Evolutionary conservation across 2,797 vertebrate genomes (phyloP).

Genomic region (Pempheris klunzingeri): DNA sequence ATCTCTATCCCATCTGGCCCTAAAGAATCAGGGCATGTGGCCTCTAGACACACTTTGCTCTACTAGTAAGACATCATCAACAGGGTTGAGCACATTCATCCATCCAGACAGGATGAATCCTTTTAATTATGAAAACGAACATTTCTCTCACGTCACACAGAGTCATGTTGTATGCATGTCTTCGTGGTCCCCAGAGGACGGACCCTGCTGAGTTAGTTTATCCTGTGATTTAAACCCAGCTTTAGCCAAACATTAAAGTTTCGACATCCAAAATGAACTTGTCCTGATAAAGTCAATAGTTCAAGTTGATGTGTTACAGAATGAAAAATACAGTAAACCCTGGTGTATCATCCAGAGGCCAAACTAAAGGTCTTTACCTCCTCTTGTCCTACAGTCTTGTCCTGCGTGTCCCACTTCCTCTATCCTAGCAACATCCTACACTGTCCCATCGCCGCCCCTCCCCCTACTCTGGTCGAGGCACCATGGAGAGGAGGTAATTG

Average conservation of each 20-base stretch:
- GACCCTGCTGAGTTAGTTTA: background rate
- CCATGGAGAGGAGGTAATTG: conserved; percentile 99
- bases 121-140: background rate
- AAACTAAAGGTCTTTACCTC: background rate
- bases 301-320: conserved; percentile 1
- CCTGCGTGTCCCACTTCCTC: conserved; percentile 47
- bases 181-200: background rate
- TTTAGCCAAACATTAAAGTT: background rate
- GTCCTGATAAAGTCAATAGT: background rate
- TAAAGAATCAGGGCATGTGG: background rate
- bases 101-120: background rate
- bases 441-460: conserved; percentile 51
- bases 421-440: conserved; percentile 33
- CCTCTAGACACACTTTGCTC: no score
- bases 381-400: conserved; percentile 24
- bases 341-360: background rate
- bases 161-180: background rate
- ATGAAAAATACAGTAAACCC: conserved; percentile 4
- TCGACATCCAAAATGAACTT: background rate
- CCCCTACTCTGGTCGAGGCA: conserved; percentile 87
- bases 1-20: no score
- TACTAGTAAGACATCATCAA: no score
- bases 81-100: no score
- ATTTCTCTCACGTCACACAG: background rate
- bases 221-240: background rate